A percentile compares a stretch with the other conserved stretches of the same genome.
Evolutionary conservation across 2,888 invertebrate species (phyloP).

Genomic region (Bimastos eiseni): DNA sequence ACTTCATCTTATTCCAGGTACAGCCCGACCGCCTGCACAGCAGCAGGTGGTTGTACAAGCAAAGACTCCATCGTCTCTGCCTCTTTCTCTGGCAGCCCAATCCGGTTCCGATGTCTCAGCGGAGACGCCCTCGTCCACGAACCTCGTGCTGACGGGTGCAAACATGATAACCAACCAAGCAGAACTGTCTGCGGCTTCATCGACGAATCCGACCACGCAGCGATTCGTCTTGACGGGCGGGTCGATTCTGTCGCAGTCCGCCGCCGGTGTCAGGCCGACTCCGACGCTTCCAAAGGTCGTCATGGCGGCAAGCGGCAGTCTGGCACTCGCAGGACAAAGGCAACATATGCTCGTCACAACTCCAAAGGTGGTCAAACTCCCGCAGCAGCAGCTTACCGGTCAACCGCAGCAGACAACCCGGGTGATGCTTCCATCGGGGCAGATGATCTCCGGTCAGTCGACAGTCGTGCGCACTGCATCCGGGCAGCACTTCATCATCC

Average conservation of each 20-base stretch:
- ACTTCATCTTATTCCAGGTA: constrained; percentile 74
- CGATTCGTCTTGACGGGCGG: background rate
- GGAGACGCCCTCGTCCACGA: background rate
- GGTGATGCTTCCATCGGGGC: constrained; percentile 22
- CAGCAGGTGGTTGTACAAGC: constrained; percentile 41
- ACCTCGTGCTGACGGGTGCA: background rate
- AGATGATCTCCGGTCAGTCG: constrained; percentile 28
- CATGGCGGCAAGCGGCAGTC: constrained; percentile 18
- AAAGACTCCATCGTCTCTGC: constrained; percentile 31
- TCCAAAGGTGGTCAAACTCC: constrained; percentile 26
- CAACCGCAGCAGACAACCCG: constrained; percentile 36
- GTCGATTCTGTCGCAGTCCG: constrained; percentile 8
- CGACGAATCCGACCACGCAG: background rate
- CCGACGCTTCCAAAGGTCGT: constrained; percentile 18
- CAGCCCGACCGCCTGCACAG: constrained; percentile 53
- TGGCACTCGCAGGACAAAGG: constrained; percentile 6
- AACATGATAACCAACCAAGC: background rate
- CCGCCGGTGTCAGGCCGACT: background rate
- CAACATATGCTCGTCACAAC: constrained; percentile 21
- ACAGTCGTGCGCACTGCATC: constrained; percentile 8
- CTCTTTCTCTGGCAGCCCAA: constrained; percentile 46
- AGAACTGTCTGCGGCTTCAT: background rate
- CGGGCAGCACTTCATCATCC: constrained; percentile 34
- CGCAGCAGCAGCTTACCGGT: constrained; percentile 30
- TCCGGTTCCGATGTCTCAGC: constrained; percentile 26